Conservation (phyloP, 2,113 vertebrate species). For the Sinocyclocheilus grahami region DNA sequence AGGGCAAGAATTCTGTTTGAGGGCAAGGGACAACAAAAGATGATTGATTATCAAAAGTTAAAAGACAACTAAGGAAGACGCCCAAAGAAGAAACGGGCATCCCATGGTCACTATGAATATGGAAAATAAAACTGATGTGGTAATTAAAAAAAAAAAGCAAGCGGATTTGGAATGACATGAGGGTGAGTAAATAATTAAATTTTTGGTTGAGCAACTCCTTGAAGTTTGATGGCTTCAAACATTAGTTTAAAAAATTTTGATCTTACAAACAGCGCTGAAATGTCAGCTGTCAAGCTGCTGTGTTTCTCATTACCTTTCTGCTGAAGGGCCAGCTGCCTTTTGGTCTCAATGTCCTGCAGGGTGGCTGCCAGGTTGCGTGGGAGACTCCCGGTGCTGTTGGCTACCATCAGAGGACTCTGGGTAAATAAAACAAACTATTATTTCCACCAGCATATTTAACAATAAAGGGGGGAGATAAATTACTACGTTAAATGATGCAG, state of each 20-base stretch:
- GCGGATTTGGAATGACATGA: neutral
- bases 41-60: conserved; percentile 38
- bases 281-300: neutral
- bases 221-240: neutral
- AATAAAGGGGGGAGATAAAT: neutral
- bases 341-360: conserved; percentile 92
- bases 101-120: neutral
- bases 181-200: neutral
- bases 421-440: conserved; percentile 30
- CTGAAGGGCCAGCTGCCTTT: conserved; percentile 91
- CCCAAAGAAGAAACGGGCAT: conserved; percentile 6
- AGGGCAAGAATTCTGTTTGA: conserved; percentile 46
- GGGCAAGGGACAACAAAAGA: neutral
- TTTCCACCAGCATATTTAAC: conserved; percentile 16
- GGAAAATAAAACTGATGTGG: neutral
- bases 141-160: neutral
- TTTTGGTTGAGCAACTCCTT: neutral
- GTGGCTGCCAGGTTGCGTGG: conserved; percentile 89
- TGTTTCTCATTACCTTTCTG: conserved; percentile 85
- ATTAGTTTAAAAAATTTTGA: neutral
- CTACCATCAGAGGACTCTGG: conserved; percentile 77
- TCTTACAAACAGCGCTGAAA: neutral
- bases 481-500: neutral
- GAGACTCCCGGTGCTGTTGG: conserved; percentile 82
- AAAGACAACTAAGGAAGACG: conserved; percentile 3